These are phyloP conservation scores for Hemiscyllium ocellatum DNA, from an alignment of 2,113 vertebrate genomes.

Conservation along the genomic window DNA sequence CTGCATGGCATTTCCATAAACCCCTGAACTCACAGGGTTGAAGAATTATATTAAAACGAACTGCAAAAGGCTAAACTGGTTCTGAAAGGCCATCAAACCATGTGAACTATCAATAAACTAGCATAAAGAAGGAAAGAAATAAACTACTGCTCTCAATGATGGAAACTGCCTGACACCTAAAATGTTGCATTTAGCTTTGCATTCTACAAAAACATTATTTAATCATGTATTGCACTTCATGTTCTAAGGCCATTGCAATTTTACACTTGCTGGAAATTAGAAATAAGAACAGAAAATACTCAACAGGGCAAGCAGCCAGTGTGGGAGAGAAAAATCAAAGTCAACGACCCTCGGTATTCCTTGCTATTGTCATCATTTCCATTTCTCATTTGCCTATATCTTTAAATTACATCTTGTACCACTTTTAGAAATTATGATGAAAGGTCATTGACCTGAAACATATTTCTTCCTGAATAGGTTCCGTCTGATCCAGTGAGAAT, in stretches of 20 bases:
- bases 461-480: not conserved
- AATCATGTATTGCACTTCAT: constrained; percentile 48
- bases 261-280: not conserved
- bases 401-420: not conserved
- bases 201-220: constrained; percentile 41
- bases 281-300: not conserved
- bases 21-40: constrained; percentile 46
- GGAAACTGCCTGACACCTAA: constrained; percentile 41
- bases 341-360: not conserved
- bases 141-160: constrained; percentile 41
- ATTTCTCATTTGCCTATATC: not conserved
- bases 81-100: constrained; percentile 43
- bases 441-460: not conserved
- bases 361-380: not conserved
- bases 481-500: too few species aligned
- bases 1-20: constrained; percentile 52
- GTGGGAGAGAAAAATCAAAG: not conserved
- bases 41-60: constrained; percentile 47
- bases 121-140: constrained; percentile 33
- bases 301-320: not conserved
- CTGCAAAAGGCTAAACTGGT: constrained; percentile 44
- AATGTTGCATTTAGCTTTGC: constrained; percentile 33
- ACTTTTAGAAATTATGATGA: not conserved
- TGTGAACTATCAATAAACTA: constrained; percentile 40
- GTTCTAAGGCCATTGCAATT: constrained; percentile 44